These are phyloP conservation scores for Xerus rutilus DNA, from an alignment of 2,797 vertebrate species.

Conservation along the genomic window DNA sequence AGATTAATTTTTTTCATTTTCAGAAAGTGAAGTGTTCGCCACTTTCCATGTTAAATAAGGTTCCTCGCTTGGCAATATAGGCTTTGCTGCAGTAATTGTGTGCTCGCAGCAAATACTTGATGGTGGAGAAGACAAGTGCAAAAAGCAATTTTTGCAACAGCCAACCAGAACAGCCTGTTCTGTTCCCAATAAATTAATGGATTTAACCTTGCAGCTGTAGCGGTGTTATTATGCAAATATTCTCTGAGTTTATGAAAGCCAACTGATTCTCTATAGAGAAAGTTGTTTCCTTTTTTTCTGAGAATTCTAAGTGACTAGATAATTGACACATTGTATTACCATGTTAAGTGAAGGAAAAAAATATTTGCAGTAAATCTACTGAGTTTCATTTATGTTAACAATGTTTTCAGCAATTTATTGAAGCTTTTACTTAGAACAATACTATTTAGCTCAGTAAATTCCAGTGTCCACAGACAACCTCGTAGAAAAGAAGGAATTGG, in stretches of 20 bases:
- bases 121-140: slow-evolving; percentile 70
- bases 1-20: slow-evolving; percentile 74
- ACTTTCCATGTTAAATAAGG: slow-evolving; percentile 68
- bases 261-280: slow-evolving; percentile 65
- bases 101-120: slow-evolving; percentile 70
- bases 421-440: slow-evolving; percentile 65
- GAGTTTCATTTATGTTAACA: slow-evolving; percentile 73
- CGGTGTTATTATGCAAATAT: slow-evolving; percentile 80
- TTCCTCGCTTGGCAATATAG: slow-evolving; percentile 53
- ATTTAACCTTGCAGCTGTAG: slow-evolving; percentile 82
- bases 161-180: slow-evolving; percentile 74
- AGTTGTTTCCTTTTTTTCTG: slow-evolving; percentile 64
- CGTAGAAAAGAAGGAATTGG: slow-evolving; percentile 58
- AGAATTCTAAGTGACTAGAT: slow-evolving; percentile 62
- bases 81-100: slow-evolving; percentile 62
- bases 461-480: slow-evolving; percentile 58
- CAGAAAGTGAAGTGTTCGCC: slow-evolving; percentile 72
- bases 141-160: slow-evolving; percentile 77
- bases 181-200: slow-evolving; percentile 79
- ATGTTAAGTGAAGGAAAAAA: slow-evolving; percentile 12
- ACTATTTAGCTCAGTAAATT: slow-evolving; percentile 72
- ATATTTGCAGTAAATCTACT: slow-evolving; percentile 74
- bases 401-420: slow-evolving; percentile 73
- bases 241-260: slow-evolving; percentile 71
- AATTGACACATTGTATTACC: slow-evolving; percentile 57